These are phyloP conservation scores for Apolygus lucorum DNA, from an alignment of 1,140 invertebrate species.

Conservation along the genomic window DNA sequence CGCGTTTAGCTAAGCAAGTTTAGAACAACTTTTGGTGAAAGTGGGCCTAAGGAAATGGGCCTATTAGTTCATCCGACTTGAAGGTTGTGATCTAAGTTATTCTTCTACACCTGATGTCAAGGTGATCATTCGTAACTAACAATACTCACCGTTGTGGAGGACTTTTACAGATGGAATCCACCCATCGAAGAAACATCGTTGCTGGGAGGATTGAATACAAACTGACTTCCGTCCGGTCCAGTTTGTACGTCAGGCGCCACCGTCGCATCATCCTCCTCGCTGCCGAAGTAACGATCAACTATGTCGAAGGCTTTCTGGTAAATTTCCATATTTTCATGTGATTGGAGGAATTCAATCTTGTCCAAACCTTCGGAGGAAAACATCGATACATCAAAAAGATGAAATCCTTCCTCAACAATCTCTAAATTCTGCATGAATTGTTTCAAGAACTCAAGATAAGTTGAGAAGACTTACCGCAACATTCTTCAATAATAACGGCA, in stretches of 20 bases:
- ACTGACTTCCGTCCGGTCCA: conserved; percentile 53
- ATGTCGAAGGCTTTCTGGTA: conserved; percentile 95
- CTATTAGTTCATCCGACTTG: too few species aligned
- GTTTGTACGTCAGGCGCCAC: conserved; percentile 67
- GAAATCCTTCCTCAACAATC: too few species aligned
- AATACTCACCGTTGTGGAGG: neutral
- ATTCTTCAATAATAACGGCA: conserved; percentile 88
- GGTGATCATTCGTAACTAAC: neutral
- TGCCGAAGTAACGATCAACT: conserved; percentile 90
- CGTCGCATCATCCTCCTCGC: conserved; percentile 76
- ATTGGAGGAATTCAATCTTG: conserved; percentile 95
- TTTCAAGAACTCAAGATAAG: neutral
- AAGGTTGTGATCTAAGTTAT: too few species aligned
- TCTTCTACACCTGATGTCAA: too few species aligned
- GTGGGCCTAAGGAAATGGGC: too few species aligned
- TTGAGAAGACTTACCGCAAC: conserved; percentile 66
- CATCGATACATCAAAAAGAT: too few species aligned
- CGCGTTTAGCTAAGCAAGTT: too few species aligned
- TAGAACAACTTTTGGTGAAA: too few species aligned
- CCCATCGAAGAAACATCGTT: conserved; percentile 44
- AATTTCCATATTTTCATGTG: conserved; percentile 91
- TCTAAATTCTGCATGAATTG: too few species aligned
- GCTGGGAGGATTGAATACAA: conserved; percentile 57
- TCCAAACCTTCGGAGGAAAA: conserved; percentile 80
- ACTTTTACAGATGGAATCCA: conserved; percentile 65